Conservation (phyloP, 2,888 invertebrate genomes). For the Herminia tarsipennalis region DNA sequence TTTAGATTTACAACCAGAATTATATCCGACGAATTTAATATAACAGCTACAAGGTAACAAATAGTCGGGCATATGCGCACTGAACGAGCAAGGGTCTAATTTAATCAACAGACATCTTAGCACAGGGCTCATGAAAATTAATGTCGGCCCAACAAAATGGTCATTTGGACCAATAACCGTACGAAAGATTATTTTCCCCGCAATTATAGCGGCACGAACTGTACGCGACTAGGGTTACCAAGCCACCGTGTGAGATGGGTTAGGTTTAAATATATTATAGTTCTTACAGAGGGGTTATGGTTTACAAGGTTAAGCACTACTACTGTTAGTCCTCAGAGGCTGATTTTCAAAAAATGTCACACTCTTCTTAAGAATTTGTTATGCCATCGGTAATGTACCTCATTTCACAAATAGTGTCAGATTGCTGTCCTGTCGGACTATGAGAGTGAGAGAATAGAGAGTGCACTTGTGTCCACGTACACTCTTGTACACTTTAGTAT, state of each 20-base stretch:
- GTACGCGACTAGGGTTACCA: constrained; percentile 7
- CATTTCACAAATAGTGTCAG: too few species aligned
- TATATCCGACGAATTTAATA: constrained; percentile 38
- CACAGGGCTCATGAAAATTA: constrained; percentile 56
- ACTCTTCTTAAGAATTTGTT: too few species aligned
- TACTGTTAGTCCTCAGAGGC: too few species aligned
- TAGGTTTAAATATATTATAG: not conserved
- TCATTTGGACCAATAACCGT: constrained; percentile 55
- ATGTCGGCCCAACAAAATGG: constrained; percentile 55
- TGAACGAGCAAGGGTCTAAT: constrained; percentile 39
- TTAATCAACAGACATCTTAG: constrained; percentile 45
- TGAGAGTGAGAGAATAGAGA: too few species aligned
- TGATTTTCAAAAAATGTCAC: too few species aligned
- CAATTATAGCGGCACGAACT: constrained; percentile 45
- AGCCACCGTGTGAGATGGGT: not conserved
- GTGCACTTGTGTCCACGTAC: too few species aligned
- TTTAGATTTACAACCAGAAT: constrained; percentile 33
- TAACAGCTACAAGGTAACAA: constrained; percentile 34
- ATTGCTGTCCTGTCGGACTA: too few species aligned
- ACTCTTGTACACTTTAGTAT: too few species aligned
- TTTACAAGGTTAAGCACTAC: too few species aligned
- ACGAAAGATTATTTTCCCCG: constrained; percentile 58
- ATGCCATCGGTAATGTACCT: too few species aligned
- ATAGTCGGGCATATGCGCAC: constrained; percentile 30
- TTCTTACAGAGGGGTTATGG: too few species aligned